phyloP scores from a whole-genome alignment of 1,140 invertebrate genomes.

The Hyposmocoma kahamanoa region DNA sequence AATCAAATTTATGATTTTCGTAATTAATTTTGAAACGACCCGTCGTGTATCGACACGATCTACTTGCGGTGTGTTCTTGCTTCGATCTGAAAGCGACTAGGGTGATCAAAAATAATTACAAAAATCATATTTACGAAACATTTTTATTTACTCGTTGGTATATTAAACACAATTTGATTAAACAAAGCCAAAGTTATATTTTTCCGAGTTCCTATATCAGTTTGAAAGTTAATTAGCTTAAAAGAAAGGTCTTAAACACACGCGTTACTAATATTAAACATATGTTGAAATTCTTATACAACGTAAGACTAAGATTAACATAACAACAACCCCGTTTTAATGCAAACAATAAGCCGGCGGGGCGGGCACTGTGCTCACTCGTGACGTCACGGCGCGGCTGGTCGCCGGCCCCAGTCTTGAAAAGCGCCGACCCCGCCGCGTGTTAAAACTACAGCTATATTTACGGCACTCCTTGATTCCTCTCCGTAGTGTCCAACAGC shows the following conservation, averaged over 20 bases:
- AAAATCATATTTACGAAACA: conserved; percentile 69
- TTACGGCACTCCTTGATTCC: conserved; percentile 2
- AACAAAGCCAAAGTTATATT: conserved; percentile 63
- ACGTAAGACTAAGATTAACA: conserved; percentile 57
- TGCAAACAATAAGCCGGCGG: conserved; percentile 34
- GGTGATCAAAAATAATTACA: conserved; percentile 68
- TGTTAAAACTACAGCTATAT: conserved; percentile 14
- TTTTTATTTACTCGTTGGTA: conserved; percentile 68
- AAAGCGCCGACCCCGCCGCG: too few species aligned
- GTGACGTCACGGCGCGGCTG: conserved; percentile 8
- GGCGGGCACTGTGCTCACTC: conserved; percentile 4
- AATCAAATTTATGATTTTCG: conserved; percentile 50
- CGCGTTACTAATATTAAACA: conserved; percentile 50
- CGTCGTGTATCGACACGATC: conserved; percentile 23
- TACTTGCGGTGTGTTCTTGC: conserved; percentile 55
- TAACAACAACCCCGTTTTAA: conserved; percentile 59
- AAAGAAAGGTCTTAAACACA: conserved; percentile 49
- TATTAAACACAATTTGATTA: conserved; percentile 67
- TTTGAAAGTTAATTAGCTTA: conserved; percentile 53
- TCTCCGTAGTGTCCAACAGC: background rate
- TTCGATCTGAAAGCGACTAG: conserved; percentile 47
- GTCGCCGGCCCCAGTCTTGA: too few species aligned
- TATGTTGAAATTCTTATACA: conserved; percentile 53
- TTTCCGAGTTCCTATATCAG: conserved; percentile 47
- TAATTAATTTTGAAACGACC: conserved; percentile 65